Evolutionary conservation across 2,888 invertebrate genomes (phyloP), one percentile per base, ranked within the genome.

Genomic region (Eurytoma californica): DNA sequence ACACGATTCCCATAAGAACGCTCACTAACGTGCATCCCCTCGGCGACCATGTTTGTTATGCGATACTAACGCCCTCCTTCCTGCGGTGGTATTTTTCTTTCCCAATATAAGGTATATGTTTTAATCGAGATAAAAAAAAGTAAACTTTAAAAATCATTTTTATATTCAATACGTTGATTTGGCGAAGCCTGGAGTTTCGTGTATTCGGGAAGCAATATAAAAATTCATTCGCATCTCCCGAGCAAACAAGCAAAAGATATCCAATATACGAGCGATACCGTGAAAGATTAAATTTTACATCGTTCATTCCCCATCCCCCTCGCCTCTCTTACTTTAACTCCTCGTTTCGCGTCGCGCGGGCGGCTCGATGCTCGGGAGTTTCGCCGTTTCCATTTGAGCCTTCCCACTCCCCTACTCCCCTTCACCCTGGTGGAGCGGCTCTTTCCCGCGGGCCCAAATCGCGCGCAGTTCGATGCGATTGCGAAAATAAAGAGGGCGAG

Each of bases 241-340:
- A 72, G 67, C 60, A 77, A 72, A 73, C 60, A 68, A 63, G 65
- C 16, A 49, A 9, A 20, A 9, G 65, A 12, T 51, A 79, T 60
- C 60, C 65, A 67, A 74, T 70, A 61, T 53, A 55, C 55, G 73
- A 69, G 9, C 7, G 39, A 39, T 39, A 39, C 67, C 58, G 58
- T 72, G 24, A 75, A 79, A 75, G 69, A 74, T 74, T 77, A 80
- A 73, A 80, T 60, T 69, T 79, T 82, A 74, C 82, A 81, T 79
- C 61, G 80, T 78, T 79, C 82, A 80, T 83, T 84, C 80, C 75
- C 67, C 67, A 67, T 80, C 72, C 67, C 61, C 61, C 72, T 49
- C 47, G 72, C 58, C 70, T 47, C 69, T 74, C 55, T 69, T 69
- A 12, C 20, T 51, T n/a, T 30, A n/a, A 60, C 28, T 28, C 39